Conservation (phyloP, 2,888 invertebrate genomes). For the Athalia circularis region DNA sequence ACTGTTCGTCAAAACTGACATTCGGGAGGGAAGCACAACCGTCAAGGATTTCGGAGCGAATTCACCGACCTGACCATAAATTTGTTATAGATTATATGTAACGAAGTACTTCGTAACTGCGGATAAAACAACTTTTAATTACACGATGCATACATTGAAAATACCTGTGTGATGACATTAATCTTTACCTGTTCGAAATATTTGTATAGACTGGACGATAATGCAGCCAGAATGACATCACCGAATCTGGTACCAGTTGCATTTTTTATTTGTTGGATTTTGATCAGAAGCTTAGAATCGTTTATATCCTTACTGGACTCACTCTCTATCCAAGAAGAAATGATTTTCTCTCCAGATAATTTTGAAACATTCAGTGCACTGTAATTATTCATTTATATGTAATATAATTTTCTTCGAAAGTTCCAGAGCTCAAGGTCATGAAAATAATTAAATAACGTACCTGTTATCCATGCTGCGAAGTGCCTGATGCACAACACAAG, state of each 20-base stretch:
- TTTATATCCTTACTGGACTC: conserved; percentile 55
- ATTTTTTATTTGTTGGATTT: conserved; percentile 61
- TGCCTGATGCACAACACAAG: conserved; percentile 62
- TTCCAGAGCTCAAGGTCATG: background rate
- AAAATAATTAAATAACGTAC: conserved; percentile 47
- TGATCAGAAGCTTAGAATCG: conserved; percentile 69
- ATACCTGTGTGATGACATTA: background rate
- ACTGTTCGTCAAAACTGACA: conserved; percentile 52
- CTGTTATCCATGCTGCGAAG: conserved; percentile 69
- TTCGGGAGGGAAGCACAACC: conserved; percentile 65
- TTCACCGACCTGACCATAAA: conserved; percentile 53
- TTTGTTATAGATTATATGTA: background rate
- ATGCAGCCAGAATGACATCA: conserved; percentile 74
- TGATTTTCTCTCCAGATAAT: conserved; percentile 73
- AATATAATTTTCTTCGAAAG: background rate
- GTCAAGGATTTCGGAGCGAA: conserved; percentile 61
- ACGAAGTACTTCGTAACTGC: background rate
- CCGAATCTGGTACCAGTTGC: conserved; percentile 71
- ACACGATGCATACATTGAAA: too few relatives aligned
- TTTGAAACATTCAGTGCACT: conserved; percentile 74
- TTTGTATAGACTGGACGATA: conserved; percentile 75
- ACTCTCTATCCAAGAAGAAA: conserved; percentile 62
- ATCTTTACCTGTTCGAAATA: conserved; percentile 72
- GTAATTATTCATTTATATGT: conserved; percentile 7
- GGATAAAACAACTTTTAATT: too few relatives aligned